These are phyloP conservation scores for Zaprionus davidi DNA, from an alignment of 1,140 invertebrate species.

Conservation along the genomic window DNA sequence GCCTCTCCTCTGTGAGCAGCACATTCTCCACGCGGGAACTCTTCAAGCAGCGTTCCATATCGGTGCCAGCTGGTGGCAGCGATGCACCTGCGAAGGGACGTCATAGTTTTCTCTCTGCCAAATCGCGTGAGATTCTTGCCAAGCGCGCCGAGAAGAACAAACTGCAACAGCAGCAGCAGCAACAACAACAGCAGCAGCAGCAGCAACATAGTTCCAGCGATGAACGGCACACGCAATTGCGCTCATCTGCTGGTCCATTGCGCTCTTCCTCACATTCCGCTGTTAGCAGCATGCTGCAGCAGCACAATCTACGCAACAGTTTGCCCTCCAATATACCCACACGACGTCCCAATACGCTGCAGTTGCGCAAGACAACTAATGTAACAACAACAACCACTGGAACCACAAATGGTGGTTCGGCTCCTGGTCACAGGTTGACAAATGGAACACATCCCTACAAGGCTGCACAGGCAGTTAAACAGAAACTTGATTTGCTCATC, in stretches of 20 bases:
- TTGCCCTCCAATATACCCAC: conserved; percentile 79
- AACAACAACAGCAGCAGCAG: conserved; percentile 58
- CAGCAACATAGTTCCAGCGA: conserved; percentile 70
- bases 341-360: conserved; percentile 80
- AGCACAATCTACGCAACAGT: conserved; percentile 72
- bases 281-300: conserved; percentile 70
- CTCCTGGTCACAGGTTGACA: conserved; percentile 29
- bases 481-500: conserved; percentile 79
- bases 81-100: conserved; percentile 49
- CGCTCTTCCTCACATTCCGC: conserved; percentile 81
- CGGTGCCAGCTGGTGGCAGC: conserved; percentile 67
- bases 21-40: conserved; percentile 72
- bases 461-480: conserved; percentile 70
- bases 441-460: conserved; percentile 54
- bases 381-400: conserved; percentile 56
- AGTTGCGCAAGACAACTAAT: conserved; percentile 71
- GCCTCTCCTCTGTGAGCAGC: conserved; percentile 76
- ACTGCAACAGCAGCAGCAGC: conserved; percentile 66
- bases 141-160: conserved; percentile 79
- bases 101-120: conserved; percentile 80
- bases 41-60: conserved; percentile 79
- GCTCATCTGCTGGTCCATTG: conserved; percentile 58
- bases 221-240: conserved; percentile 65
- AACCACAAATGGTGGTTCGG: conserved; percentile 42
- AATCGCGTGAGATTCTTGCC: conserved; percentile 81